Evolutionary conservation across 2,888 invertebrate genomes (phyloP).

Genomic region (Acheta domesticus): DNA sequence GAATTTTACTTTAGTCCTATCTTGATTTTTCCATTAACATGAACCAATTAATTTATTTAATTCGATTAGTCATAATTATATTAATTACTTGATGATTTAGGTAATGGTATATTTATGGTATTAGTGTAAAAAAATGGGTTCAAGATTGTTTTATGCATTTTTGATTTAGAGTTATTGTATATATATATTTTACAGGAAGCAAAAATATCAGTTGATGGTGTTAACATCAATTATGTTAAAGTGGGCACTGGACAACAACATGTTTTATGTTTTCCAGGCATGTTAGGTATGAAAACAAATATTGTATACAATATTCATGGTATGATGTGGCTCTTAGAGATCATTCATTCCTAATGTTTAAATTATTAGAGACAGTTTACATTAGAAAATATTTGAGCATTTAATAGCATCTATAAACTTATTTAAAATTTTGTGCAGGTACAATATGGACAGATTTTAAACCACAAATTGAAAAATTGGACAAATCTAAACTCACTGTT

Average conservation of each 20-base stretch:
- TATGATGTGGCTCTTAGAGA: too few species aligned
- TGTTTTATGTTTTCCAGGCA: slow-evolving; percentile 74
- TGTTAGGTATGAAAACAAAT: slow-evolving; percentile 55
- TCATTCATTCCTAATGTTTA: too few species aligned
- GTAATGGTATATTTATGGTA: too few species aligned
- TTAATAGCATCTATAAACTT: neutral
- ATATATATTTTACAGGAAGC: slow-evolving; percentile 54
- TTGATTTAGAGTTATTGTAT: neutral
- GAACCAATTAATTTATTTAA: too few species aligned
- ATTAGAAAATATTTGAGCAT: neutral
- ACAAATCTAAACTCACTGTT: slow-evolving; percentile 60
- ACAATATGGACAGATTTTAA: slow-evolving; percentile 79
- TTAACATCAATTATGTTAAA: slow-evolving; percentile 60
- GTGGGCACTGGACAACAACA: slow-evolving; percentile 58
- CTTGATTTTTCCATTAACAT: too few species aligned
- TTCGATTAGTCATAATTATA: too few species aligned
- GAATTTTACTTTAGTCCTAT: too few species aligned
- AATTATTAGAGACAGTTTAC: neutral
- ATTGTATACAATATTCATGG: neutral
- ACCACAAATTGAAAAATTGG: slow-evolving; percentile 55
- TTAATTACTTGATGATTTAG: too few species aligned
- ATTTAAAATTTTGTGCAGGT: slow-evolving; percentile 48
- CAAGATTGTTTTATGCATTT: too few species aligned
- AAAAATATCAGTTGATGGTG: slow-evolving; percentile 59
- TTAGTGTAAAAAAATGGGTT: too few species aligned